Base-by-base conservation (phyloP, 2,797 vertebrate species). In the Hyperoplus lanceolatus region DNA sequence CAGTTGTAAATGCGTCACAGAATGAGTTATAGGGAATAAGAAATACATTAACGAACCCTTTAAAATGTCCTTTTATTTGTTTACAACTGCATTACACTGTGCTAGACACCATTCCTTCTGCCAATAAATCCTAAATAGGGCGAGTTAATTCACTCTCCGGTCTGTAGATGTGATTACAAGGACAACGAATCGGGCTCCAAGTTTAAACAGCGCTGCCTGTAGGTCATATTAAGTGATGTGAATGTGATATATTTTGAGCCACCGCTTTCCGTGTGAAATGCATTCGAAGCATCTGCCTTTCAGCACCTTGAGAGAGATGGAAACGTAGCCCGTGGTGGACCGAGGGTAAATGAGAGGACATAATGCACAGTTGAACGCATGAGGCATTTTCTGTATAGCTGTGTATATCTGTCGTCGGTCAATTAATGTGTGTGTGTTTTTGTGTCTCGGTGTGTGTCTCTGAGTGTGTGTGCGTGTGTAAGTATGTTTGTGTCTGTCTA, bases 281-380 rank as follows among this genome's bases (percentile, higher is more conserved):
- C 61, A 58, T 79, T 68, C 55, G 41, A 79, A 78, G 72, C 73
- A 45, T 80, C 69, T 77, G 78, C 77, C 77, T 83, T 60, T 81
- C 77, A 75, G 70, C 80, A 72, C 70, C 78, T 69, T 55, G 16
- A 86, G 87, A 83, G 16, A 86, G 87, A 83, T 80, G 15, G 59
- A 81, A 77, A 64, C 73, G 4, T 15, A 58, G 36, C 62, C 75
- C 62, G 59, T 39, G 39, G 71, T 56, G 61, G 70, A 65, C 55
- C 29, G 16, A 65, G 18, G 59, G 61, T 42, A 50, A 45, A 76
- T 43, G 49, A 68, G 70, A 70, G 57, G 69, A 76, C 77, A 85
- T 71, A 78, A 79, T 81, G 84, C 89, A 83, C 87, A 86, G 81
- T 90, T 88, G 79, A 87, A 77, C 85, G 84, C 81, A 80, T 83